phyloP scores from a whole-genome alignment of 2,888 invertebrate species.

The Tinea semifulvella region DNA sequence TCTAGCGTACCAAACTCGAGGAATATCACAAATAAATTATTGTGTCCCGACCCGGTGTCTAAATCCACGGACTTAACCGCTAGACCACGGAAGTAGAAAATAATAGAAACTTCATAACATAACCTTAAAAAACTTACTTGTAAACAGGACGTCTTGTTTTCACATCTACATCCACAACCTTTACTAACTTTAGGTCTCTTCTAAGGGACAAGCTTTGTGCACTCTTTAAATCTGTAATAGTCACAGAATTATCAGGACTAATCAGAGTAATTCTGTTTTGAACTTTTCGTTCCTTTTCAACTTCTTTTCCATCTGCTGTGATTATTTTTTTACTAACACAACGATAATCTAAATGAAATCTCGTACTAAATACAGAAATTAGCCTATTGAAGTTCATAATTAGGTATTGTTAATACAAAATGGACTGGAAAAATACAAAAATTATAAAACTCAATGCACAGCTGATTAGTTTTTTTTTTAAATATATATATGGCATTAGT shows the following conservation, averaged over 20 bases:
- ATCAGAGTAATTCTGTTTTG: constrained; percentile 72
- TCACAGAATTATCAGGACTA: constrained; percentile 63
- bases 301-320: constrained; percentile 49
- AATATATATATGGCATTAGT: too few species aligned
- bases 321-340: constrained; percentile 32
- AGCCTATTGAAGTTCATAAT: constrained; percentile 6
- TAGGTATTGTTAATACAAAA: too few species aligned
- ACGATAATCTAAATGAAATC: constrained; percentile 28
- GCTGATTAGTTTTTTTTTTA: constrained; percentile 5
- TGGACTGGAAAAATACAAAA: too few species aligned
- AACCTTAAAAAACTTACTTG: constrained; percentile 46
- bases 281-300: constrained; percentile 44
- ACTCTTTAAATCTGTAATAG: constrained; percentile 71
- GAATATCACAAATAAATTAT: too few species aligned
- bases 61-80: too few species aligned
- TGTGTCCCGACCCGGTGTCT: too few species aligned
- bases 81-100: too few species aligned
- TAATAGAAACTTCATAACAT: too few species aligned
- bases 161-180: constrained; percentile 71
- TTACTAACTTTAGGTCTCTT: constrained; percentile 74
- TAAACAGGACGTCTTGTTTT: constrained; percentile 76
- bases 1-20: too few species aligned
- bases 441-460: not conserved
- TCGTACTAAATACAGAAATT: not conserved
- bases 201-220: constrained; percentile 75